A percentile compares a stretch with the other conserved stretches of the same genome.
Conservation (phyloP, 1,140 invertebrate genomes). For the Meloidogyne floridensis region DNA sequence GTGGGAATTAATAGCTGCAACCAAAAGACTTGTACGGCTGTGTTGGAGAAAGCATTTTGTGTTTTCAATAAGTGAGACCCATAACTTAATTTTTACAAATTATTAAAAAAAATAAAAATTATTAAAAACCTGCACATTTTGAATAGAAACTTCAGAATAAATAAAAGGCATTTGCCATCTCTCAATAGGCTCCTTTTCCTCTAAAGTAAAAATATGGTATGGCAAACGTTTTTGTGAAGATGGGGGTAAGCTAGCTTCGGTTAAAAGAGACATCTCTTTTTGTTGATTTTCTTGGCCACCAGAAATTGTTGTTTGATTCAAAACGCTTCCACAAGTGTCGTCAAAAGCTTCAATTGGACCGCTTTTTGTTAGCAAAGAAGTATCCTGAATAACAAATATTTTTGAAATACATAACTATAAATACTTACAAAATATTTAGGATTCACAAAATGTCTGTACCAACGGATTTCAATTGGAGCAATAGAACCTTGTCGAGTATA, state of each 20-base stretch:
- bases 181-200: conserved; percentile 20
- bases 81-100: conserved; percentile 30
- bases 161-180: conserved; percentile 29
- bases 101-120: neutral
- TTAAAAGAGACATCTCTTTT: conserved; percentile 13
- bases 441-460: conserved; percentile 31
- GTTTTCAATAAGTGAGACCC: conserved; percentile 29
- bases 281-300: neutral
- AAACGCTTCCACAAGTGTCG: neutral
- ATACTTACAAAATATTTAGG: conserved; percentile 16
- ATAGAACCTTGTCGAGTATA: conserved; percentile 16
- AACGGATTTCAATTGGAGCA: conserved; percentile 27
- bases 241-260: conserved; percentile 12
- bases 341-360: conserved; percentile 12
- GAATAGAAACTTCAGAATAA: conserved; percentile 40
- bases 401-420: neutral
- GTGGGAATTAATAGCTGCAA: conserved; percentile 29
- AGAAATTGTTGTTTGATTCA: neutral
- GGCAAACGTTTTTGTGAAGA: conserved; percentile 26
- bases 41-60: conserved; percentile 31
- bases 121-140: conserved; percentile 32
- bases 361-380: neutral
- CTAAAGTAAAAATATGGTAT: conserved; percentile 31
- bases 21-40: conserved; percentile 31
- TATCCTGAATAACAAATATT: neutral